Evolutionary conservation across 2,888 invertebrate genomes (phyloP), one percentile per base, ranked within the genome.

Genomic region (Stegophylla sp.): DNA sequence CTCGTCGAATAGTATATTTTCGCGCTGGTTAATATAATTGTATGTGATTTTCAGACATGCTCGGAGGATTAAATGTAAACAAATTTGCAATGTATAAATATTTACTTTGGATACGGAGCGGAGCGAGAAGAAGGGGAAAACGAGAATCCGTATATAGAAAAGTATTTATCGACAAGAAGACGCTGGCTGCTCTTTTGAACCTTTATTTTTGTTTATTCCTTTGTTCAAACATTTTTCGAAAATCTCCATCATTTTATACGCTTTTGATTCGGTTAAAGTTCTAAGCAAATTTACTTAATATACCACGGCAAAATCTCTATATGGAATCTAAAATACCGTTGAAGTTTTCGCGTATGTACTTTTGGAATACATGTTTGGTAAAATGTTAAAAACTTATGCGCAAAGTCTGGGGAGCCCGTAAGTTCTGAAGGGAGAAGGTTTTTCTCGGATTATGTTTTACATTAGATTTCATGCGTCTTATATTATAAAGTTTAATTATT

Each of bases 21-120:
- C 43, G 26, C 41, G 26, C 17, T 59, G 26, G 17, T 41, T 59
- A 4, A 28, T 28, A 76, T 28, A 76, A 59, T 59, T 28, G 9
- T 20, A 69, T 77, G 53, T 45, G 5, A 67, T 69, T 67, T 17
- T 7, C 10, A 4, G 9, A 34, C 45, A 59, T 28, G 67, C 43
- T 45, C 28, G 20, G 17, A 20, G n/a, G 28, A 61, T 79, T 61
- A 79, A 79, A 69, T 17, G 61, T 61, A 61, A 71, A 48, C 48
- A 69, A 28, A 10, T 61, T 79, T 67, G 17, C n/a, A 3, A 7
- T 23, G 15, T 51, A 51, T 41, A 64, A 48, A 64, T 51, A 75
- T 75, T 64, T 34, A 63, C 75, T 23, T 51, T 64, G 17, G 17
- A 48, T 20, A 15, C 9, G 20, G 1, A n/a, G 48, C 20, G 28